phyloP scores from a whole-genome alignment of 2,113 vertebrate species.

The Clarias macrocephalus region DNA sequence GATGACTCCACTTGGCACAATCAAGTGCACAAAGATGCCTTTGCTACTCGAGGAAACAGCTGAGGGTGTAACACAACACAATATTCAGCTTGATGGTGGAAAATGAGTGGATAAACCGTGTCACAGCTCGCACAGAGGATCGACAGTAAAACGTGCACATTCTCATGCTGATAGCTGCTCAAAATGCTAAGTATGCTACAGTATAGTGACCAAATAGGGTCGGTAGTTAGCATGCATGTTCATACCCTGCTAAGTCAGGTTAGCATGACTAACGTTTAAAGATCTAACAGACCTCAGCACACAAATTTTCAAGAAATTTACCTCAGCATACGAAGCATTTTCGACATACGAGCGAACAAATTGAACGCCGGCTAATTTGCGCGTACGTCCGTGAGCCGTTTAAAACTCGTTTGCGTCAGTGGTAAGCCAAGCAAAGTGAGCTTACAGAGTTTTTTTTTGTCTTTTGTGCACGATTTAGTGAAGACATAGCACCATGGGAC shows the following conservation, averaged over 20 bases:
- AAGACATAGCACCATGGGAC: too few relatives aligned
- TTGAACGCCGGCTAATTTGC: too few relatives aligned
- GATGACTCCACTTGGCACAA: constrained; percentile 3
- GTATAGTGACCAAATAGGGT: background rate
- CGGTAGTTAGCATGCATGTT: background rate
- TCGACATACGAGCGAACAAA: too few relatives aligned
- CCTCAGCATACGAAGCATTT: too few relatives aligned
- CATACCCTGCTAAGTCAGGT: background rate
- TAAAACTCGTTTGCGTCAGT: too few relatives aligned
- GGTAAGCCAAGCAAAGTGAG: too few relatives aligned
- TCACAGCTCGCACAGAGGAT: background rate
- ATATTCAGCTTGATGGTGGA: background rate
- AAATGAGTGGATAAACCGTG: background rate
- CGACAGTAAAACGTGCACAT: background rate
- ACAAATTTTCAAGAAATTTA: too few relatives aligned
- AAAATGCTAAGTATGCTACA: background rate
- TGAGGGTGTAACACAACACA: constrained; percentile 2
- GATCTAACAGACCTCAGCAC: too few relatives aligned
- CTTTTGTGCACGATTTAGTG: too few relatives aligned
- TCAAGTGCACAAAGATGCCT: background rate
- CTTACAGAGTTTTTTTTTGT: too few relatives aligned
- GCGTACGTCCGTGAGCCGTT: too few relatives aligned
- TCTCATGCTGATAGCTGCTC: background rate
- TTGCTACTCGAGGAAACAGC: background rate
- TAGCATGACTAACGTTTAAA: background rate